A percentile compares a stretch with the other conserved stretches of the same genome.
These are phyloP conservation scores for Arctopsyche grandis DNA, from an alignment of 1,140 invertebrate genomes.

Conservation along the genomic window DNA sequence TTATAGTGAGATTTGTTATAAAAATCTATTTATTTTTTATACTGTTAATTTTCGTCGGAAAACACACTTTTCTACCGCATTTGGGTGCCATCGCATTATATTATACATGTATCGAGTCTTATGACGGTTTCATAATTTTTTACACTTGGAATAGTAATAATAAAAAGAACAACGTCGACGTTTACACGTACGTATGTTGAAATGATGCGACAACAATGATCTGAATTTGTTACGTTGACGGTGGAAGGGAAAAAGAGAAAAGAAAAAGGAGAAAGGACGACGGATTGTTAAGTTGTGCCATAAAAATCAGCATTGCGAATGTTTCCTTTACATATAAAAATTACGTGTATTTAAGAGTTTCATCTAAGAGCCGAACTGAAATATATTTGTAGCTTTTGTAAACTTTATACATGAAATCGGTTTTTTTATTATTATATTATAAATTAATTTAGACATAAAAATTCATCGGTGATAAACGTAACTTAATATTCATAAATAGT, in stretches of 20 bases:
- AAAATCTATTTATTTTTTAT: not conserved
- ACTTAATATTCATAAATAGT: not conserved
- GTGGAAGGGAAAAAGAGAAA: no score
- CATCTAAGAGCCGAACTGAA: constrained; percentile 15
- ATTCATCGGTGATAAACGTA: constrained; percentile 1
- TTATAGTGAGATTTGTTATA: not conserved
- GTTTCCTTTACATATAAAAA: not conserved
- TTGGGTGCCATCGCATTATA: no score
- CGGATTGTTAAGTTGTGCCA: not conserved
- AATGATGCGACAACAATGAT: not conserved
- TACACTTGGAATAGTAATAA: no score
- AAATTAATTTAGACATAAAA: not conserved
- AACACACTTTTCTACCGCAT: not conserved
- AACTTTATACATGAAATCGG: constrained; percentile 18
- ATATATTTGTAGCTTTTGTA: constrained; percentile 30
- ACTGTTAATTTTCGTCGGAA: not conserved
- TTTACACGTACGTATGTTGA: not conserved
- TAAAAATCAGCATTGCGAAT: not conserved
- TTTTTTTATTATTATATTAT: constrained; percentile 6
- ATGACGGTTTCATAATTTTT: no score
- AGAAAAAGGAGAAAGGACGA: not conserved
- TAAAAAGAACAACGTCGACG: not conserved
- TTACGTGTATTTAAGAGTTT: constrained; percentile 11
- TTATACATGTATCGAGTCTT: no score
- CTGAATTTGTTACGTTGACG: not conserved